These are phyloP conservation scores for Lissonota sp. DNA, from an alignment of 2,888 invertebrate species.

Conservation along the genomic window DNA sequence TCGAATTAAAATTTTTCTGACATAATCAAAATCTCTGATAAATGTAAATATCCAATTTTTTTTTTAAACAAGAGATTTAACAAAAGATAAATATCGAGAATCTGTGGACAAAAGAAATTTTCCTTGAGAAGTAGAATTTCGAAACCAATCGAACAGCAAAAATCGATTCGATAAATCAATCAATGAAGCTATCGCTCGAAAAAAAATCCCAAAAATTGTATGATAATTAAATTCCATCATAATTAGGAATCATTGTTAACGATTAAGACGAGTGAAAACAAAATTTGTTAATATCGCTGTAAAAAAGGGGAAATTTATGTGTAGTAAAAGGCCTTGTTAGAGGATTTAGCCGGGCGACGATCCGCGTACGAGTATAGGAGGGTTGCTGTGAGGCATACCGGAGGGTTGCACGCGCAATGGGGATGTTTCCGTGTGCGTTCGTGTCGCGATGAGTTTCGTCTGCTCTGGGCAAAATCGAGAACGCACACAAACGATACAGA, in stretches of 20 bases:
- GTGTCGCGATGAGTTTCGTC: conserved; percentile 40
- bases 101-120: no score
- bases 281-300: not conserved
- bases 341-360: conserved; percentile 46
- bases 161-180: no score
- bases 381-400: conserved; percentile 39
- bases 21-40: no score
- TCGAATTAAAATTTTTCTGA: no score
- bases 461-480: conserved; percentile 10
- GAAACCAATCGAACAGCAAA: no score
- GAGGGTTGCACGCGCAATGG: conserved; percentile 48
- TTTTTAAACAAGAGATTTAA: no score
- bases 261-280: not conserved
- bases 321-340: conserved; percentile 9
- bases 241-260: not conserved
- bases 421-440: conserved; percentile 43
- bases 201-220: no score
- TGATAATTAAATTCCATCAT: no score
- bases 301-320: not conserved
- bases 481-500: conserved; percentile 56
- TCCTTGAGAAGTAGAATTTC: no score
- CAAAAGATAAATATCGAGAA: no score
- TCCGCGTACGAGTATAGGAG: conserved; percentile 47
- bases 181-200: no score
- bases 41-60: no score